Conservation (phyloP, 2,113 vertebrate genomes). For the Carettochelys insculpta region DNA sequence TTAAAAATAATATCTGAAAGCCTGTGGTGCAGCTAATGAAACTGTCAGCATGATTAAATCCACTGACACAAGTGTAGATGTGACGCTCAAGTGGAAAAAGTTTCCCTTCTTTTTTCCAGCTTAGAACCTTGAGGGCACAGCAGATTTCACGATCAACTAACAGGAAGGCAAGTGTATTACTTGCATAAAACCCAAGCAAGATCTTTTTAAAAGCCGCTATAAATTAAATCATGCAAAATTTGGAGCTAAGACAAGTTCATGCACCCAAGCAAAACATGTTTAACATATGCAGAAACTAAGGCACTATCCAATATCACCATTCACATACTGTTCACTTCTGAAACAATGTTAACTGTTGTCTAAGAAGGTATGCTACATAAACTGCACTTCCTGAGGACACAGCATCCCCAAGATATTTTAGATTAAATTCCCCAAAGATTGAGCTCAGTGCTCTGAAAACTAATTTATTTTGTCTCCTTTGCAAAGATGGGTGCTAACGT, state of each 20-base stretch:
- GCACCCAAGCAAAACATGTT: background rate
- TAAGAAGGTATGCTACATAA: background rate
- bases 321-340: background rate
- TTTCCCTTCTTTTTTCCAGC: background rate
- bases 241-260: background rate
- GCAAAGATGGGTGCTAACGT: background rate
- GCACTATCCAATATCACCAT: background rate
- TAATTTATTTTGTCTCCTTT: background rate
- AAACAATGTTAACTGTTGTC: background rate
- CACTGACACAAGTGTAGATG: rapidly evolving
- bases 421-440: background rate
- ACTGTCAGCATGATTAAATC: background rate
- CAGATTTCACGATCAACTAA: background rate
- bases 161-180: background rate
- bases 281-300: background rate
- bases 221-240: background rate
- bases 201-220: background rate
- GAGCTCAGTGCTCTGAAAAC: background rate
- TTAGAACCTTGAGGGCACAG: rapidly evolving
- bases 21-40: background rate
- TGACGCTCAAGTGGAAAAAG: background rate
- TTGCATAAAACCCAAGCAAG: background rate
- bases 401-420: background rate
- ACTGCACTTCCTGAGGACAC: background rate
- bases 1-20: background rate